Evolutionary conservation across 37 sponge, comb jelly and placozoan species (phyloP).

Genomic region (Mnemiopsis leidyi): DNA sequence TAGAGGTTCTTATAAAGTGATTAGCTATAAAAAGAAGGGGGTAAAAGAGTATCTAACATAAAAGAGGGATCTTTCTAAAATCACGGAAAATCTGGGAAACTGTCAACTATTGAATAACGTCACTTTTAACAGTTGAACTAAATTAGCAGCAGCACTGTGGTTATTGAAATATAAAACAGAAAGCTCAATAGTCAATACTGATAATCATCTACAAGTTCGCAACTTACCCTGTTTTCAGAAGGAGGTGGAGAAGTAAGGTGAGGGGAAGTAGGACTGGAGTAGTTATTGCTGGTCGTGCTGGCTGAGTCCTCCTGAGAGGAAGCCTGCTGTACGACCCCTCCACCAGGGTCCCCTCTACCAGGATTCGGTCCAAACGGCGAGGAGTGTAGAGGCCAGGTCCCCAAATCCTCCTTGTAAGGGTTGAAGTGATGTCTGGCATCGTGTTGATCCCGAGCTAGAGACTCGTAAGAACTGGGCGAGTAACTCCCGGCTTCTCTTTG

Average conservation of each 20-base stretch:
- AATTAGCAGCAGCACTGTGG: too few species aligned
- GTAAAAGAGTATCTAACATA: too few species aligned
- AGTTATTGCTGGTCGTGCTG: slow-evolving; percentile 39
- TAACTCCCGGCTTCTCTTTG: slow-evolving; percentile 9
- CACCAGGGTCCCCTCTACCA: neutral
- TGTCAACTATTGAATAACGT: too few species aligned
- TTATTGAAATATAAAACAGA: too few species aligned
- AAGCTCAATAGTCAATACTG: too few species aligned
- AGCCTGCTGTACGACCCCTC: neutral
- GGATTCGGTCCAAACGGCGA: slow-evolving; percentile 1
- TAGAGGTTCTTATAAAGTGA: too few species aligned
- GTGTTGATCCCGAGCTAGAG: neutral
- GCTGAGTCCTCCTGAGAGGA: slow-evolving; percentile 3
- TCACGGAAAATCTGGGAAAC: too few species aligned
- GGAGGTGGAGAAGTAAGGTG: slow-evolving; percentile 44
- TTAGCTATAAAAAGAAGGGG: too few species aligned
- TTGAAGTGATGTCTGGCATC: neutral
- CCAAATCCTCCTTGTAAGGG: neutral
- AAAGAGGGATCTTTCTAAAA: too few species aligned
- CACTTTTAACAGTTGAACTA: too few species aligned
- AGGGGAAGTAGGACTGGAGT: slow-evolving; percentile 16
- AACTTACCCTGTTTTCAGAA: slow-evolving; percentile 1
- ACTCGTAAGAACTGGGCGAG: slow-evolving; percentile 42
- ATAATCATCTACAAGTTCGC: too few species aligned
- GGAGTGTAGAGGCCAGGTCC: neutral